phyloP scores from a whole-genome alignment of 2,113 vertebrate genomes.

The Melanotaenia duboulayi region DNA sequence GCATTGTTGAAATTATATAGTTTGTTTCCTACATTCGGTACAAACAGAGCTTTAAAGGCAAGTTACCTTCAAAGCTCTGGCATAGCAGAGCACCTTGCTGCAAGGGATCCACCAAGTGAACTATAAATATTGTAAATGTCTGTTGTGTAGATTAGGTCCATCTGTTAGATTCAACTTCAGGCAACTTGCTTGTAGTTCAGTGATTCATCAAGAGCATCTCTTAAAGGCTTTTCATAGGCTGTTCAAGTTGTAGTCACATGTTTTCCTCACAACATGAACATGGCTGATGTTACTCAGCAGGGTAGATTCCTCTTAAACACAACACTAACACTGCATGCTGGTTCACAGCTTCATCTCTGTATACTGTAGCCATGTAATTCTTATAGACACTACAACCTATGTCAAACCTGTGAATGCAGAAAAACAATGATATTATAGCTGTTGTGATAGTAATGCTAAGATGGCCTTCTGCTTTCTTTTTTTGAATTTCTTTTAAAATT shows the following conservation, averaged over 20 bases:
- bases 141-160: conserved; percentile 8
- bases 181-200: conserved; percentile 20
- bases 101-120: conserved; percentile 14
- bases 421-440: neutral
- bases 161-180: conserved; percentile 41
- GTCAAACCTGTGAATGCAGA: conserved; percentile 17
- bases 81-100: conserved; percentile 11
- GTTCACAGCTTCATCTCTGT: conserved; percentile 16
- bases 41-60: conserved; percentile 32
- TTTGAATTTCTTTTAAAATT: neutral
- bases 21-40: conserved; percentile 38
- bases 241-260: conserved; percentile 27
- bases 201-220: conserved; percentile 16
- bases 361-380: conserved; percentile 1
- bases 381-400: conserved; percentile 18
- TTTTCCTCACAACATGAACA: conserved; percentile 31
- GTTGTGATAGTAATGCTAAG: neutral
- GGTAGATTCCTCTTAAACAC: conserved; percentile 28
- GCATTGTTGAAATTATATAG: conserved; percentile 1
- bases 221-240: conserved; percentile 13
- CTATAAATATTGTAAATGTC: conserved; percentile 29
- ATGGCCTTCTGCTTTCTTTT: neutral
- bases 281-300: conserved; percentile 48
- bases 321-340: conserved; percentile 28
- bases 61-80: conserved; percentile 30